These are phyloP conservation scores for Otus sunia DNA, from an alignment of 2,113 vertebrate species.

Conservation along the genomic window DNA sequence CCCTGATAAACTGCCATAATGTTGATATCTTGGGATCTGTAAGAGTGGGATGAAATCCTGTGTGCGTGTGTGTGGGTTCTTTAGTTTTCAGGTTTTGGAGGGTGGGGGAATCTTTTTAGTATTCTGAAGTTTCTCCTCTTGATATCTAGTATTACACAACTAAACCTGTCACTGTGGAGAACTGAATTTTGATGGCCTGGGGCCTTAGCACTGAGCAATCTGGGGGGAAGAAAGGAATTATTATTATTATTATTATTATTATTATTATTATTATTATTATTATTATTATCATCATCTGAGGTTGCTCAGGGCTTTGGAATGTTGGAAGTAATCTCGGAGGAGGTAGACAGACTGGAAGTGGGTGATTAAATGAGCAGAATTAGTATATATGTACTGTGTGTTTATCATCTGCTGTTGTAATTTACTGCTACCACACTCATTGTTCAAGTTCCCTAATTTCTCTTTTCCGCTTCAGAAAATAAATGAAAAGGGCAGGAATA, in stretches of 20 bases:
- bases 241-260: not conserved
- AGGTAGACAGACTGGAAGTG: not conserved
- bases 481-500: not conserved
- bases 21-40: not conserved
- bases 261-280: not conserved
- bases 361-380: constrained; percentile 24
- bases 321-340: not conserved
- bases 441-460: not conserved
- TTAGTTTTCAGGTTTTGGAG: not conserved
- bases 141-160: not conserved
- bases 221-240: not conserved
- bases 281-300: not conserved
- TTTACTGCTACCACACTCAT: not conserved
- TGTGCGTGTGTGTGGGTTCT: not conserved
- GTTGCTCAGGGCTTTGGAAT: constrained; percentile 4
- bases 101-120: not conserved
- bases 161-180: not conserved
- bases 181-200: not conserved
- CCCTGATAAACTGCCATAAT: not conserved
- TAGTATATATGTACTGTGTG: not conserved
- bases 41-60: not conserved
- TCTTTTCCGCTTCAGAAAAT: not conserved
- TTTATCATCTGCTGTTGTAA: not conserved
- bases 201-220: not conserved
- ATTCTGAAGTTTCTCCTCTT: not conserved